Evolutionary conservation across 2,888 invertebrate species (phyloP).

Genomic region (Chrysolina americana): DNA sequence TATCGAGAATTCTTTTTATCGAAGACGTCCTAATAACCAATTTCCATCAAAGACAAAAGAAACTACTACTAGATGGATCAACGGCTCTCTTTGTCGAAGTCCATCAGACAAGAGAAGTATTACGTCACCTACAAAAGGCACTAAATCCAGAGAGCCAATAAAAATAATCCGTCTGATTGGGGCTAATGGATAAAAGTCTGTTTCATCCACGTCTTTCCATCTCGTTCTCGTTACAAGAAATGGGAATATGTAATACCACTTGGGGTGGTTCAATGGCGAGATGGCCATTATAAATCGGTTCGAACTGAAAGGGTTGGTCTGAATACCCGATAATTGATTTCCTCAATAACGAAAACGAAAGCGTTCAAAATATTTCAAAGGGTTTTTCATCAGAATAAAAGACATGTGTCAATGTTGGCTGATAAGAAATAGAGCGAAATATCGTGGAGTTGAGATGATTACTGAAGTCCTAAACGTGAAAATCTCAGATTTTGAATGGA

Average conservation of each 20-base stretch:
- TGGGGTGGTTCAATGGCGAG: slow-evolving; percentile 9
- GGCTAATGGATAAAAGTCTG: slow-evolving; percentile 44
- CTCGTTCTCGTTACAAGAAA: slow-evolving; percentile 13
- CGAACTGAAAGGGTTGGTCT: too few species aligned
- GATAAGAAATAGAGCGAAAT: too few species aligned
- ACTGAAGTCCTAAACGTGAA: too few species aligned
- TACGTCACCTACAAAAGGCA: slow-evolving; percentile 31
- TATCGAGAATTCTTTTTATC: neutral
- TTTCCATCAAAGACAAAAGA: slow-evolving; percentile 15
- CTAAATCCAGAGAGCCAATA: slow-evolving; percentile 38
- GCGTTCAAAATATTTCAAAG: too few species aligned
- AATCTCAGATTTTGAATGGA: too few species aligned
- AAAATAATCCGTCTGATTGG: too few species aligned
- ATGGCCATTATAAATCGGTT: neutral
- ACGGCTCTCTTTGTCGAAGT: neutral
- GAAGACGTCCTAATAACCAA: slow-evolving; percentile 7
- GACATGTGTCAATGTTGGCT: too few species aligned
- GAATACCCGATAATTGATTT: too few species aligned
- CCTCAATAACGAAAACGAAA: too few species aligned
- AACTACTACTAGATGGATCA: slow-evolving; percentile 10
- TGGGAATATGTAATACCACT: slow-evolving; percentile 7
- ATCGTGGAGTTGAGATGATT: neutral
- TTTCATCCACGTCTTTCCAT: slow-evolving; percentile 37
- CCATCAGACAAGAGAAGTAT: slow-evolving; percentile 16
- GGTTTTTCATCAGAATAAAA: too few species aligned